Evolutionary conservation across 1,140 invertebrate species (phyloP).

Genomic region (Phthorimaea operculella): DNA sequence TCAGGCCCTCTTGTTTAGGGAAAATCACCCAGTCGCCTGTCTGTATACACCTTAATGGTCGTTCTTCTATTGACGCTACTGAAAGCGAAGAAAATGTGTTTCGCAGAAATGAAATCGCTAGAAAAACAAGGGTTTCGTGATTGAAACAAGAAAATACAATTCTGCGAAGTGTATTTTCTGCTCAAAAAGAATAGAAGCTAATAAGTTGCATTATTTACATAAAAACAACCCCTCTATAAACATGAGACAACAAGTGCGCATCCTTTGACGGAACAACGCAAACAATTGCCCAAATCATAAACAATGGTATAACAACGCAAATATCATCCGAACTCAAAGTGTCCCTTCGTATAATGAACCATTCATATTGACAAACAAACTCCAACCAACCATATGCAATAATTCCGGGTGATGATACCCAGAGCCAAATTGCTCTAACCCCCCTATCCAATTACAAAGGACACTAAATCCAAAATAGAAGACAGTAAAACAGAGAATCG

Average conservation of each 20-base stretch:
- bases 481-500: conserved; percentile 58
- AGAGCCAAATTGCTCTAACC: conserved; percentile 34
- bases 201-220: conserved; percentile 30
- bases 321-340: conserved; percentile 59
- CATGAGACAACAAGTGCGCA: conserved; percentile 60
- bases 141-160: too few species aligned
- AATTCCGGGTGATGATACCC: conserved; percentile 44
- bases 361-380: conserved; percentile 66
- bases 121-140: too few species aligned
- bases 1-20: conserved; percentile 54
- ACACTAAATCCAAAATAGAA: conserved; percentile 54
- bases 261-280: conserved; percentile 64
- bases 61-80: conserved; percentile 9
- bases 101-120: neutral
- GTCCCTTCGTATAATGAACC: conserved; percentile 64
- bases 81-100: conserved; percentile 3
- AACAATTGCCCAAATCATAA: conserved; percentile 67
- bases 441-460: conserved; percentile 48
- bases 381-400: conserved; percentile 67
- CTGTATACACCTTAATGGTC: conserved; percentile 30
- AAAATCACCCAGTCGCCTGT: conserved; percentile 22
- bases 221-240: conserved; percentile 22
- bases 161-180: too few species aligned
- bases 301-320: conserved; percentile 64
- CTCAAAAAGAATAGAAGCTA: neutral